phyloP scores from a whole-genome alignment of 2,888 invertebrate genomes.

The Stramonita haemastoma region DNA sequence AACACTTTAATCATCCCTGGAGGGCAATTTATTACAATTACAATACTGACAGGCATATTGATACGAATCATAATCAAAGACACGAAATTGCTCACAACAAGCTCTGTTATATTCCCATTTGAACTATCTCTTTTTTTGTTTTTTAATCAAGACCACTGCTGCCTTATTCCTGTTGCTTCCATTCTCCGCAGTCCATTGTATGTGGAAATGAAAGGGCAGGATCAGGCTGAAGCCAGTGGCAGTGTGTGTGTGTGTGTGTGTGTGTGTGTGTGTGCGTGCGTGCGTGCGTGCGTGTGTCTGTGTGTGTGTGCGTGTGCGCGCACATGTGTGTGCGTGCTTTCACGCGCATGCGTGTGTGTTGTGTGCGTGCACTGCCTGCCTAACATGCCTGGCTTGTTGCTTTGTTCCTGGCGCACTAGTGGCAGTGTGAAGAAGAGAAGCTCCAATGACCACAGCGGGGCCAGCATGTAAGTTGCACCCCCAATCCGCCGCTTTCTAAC shows the following conservation, averaged over 20 bases:
- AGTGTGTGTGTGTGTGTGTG: neutral
- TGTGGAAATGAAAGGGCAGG: neutral
- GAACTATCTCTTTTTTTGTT: neutral
- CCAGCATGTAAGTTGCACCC: slow-evolving; percentile 35
- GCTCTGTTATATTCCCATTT: neutral
- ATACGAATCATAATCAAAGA: no score
- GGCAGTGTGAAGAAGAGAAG: slow-evolving; percentile 72
- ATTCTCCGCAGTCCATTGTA: neutral
- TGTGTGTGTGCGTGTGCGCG: neutral
- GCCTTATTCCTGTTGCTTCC: neutral
- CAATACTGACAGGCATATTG: no score
- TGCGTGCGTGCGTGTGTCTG: neutral
- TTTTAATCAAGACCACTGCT: neutral
- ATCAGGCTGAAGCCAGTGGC: neutral
- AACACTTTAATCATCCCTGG: no score
- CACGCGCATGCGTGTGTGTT: neutral
- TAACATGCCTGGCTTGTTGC: slow-evolving; percentile 21
- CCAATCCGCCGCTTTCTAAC: neutral
- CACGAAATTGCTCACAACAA: neutral
- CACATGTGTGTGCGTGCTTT: no score
- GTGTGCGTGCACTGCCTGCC: neutral
- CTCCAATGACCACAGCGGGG: slow-evolving; percentile 57
- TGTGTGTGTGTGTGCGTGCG: no score
- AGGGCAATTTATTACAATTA: no score
- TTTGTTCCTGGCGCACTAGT: slow-evolving; percentile 50